Base-by-base conservation (phyloP, 2,888 invertebrate genomes). In the Argyresthia goedartella region DNA sequence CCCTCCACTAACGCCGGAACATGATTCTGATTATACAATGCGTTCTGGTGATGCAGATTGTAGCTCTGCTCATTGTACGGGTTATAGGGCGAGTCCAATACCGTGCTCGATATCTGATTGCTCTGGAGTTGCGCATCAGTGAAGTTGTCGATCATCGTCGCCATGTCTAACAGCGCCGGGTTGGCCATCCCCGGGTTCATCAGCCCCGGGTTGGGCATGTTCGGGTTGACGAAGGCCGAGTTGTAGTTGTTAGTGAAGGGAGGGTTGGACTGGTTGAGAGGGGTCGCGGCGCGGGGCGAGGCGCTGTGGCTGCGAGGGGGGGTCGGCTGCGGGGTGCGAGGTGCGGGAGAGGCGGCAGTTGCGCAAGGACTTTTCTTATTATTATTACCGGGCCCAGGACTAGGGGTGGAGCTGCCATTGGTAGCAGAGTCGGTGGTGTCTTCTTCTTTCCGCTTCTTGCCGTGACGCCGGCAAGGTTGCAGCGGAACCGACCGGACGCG, bases 21-120 rank as follows among this genome's bases (percentile, higher is more conserved):
- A 56, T 88, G 88, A 51, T 88, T 89, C 0, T 87, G 79, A 50
- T 88, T 81, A 54, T 90, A 91, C 62, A 90, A 73, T 52, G 88
- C 81, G 64, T 89, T 90, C 59, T 91, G 90, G 62, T 91, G 91
- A 63, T 91, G 91, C 46, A 92, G 84, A 56, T 90, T 91, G 58
- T 90, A 90, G 64, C 87, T 89, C 66, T 90, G 90, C 56, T 90
- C 90, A 47, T 49, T 36, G 56, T 90, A 90, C 34, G 90, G 76
- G 59, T 87, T 87, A 58, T 90, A 90, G 9, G 91, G 91, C 4
- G 90, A 90, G 68, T 94, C 94, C 61, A 93, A 76, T 6, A 94
- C 94, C 11, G 94, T 95, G 66, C 95, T 95, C 42, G 95, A 94
- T 58, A 94, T 93, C 76, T 94, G 94, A 67, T 94, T 93, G 67